Evolutionary conservation across 2,113 vertebrate species (phyloP).

Genomic region (Phasianus colchicus): DNA sequence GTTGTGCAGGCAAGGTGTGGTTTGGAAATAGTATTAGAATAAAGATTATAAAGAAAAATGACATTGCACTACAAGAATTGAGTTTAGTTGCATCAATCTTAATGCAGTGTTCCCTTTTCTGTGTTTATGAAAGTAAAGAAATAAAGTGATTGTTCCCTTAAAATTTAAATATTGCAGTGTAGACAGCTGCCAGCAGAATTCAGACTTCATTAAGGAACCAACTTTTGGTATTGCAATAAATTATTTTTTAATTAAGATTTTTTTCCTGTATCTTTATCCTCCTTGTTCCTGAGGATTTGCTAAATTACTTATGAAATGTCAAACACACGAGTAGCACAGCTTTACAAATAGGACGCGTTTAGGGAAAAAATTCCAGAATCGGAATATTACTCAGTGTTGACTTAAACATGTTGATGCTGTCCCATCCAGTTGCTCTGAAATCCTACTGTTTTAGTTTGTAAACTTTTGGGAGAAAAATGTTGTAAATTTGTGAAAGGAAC

Average conservation of each 20-base stretch:
- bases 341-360: neutral
- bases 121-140: neutral
- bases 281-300: neutral
- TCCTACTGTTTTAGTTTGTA: neutral
- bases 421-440: neutral
- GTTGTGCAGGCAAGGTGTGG: neutral
- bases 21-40: slow-evolving; percentile 21
- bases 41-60: slow-evolving; percentile 40
- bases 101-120: neutral
- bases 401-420: neutral
- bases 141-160: neutral
- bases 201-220: neutral
- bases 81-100: slow-evolving; percentile 6
- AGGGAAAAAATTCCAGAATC: neutral
- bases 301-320: neutral
- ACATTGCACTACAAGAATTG: neutral
- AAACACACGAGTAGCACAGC: neutral
- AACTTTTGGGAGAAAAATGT: neutral
- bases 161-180: neutral
- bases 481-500: neutral
- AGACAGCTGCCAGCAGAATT: neutral
- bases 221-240: neutral
- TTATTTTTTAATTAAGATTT: neutral
- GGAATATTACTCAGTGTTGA: neutral
- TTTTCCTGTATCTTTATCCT: neutral